Evolutionary conservation across 2,113 vertebrate genomes (phyloP).

Genomic region (Haplochromis vanheusdeni): DNA sequence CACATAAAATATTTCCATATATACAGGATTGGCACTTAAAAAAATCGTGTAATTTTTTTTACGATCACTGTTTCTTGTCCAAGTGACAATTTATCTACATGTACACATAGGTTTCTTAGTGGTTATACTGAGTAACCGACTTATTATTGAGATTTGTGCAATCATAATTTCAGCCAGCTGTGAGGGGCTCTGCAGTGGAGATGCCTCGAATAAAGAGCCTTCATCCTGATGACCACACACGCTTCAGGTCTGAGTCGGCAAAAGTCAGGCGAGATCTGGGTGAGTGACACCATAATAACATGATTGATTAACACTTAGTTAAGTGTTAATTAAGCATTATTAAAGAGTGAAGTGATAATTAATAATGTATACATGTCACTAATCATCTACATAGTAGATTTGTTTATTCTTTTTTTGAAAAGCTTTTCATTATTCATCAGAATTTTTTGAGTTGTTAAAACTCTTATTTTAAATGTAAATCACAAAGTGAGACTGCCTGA

Average conservation of each 20-base stretch:
- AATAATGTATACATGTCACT: not conserved
- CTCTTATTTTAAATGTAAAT: not conserved
- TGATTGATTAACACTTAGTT: not conserved
- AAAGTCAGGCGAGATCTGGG: not conserved
- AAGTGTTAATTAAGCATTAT: not conserved
- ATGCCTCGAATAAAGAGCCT: not conserved
- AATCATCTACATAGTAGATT: not conserved
- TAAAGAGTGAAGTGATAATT: not conserved
- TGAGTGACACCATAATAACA: not conserved
- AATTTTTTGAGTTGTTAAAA: not conserved
- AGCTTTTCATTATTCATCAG: not conserved
- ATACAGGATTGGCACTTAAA: not conserved
- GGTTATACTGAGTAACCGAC: not conserved
- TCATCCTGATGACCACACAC: not conserved
- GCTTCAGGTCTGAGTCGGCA: not conserved
- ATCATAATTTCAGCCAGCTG: not conserved
- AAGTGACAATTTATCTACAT: not conserved
- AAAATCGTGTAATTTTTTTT: rapidly evolving
- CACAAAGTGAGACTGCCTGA: not conserved
- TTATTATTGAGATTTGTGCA: not conserved
- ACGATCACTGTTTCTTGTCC: not conserved
- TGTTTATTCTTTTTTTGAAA: not conserved
- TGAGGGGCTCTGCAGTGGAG: not conserved
- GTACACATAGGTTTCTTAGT: not conserved
- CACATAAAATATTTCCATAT: not conserved